Conservation (phyloP, 2,797 vertebrate genomes). For the Myiotriccus ornatus region DNA sequence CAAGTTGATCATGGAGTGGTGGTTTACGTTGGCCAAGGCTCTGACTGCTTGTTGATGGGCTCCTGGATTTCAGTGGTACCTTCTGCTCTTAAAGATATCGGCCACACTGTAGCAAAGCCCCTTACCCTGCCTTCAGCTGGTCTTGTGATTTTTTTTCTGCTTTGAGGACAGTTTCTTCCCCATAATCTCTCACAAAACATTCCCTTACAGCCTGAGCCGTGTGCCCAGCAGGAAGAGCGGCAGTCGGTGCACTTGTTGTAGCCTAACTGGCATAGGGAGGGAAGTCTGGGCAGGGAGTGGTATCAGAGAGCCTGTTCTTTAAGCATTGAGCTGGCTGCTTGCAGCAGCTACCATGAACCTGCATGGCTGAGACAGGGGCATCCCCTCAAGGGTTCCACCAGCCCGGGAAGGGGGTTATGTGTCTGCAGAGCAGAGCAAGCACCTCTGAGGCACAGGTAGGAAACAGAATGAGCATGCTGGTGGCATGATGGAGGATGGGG, state of each 20-base stretch:
- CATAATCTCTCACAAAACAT: neutral
- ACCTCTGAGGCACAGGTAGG: neutral
- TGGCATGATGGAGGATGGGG: neutral
- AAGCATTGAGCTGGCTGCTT: neutral
- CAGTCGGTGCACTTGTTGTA: neutral
- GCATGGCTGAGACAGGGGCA: rapidly evolving
- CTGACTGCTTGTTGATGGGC: neutral
- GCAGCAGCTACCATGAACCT: rapidly evolving
- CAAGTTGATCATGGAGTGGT: neutral
- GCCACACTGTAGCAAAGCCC: neutral
- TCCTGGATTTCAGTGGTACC: neutral
- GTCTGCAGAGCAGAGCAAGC: rapidly evolving
- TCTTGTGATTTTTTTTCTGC: neutral
- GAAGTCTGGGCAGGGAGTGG: neutral
- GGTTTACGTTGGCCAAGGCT: neutral
- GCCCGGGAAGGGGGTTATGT: rapidly evolving
- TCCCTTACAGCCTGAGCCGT: rapidly evolving
- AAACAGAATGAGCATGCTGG: neutral
- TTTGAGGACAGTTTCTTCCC: neutral
- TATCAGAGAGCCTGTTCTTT: neutral
- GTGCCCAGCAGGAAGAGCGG: rapidly evolving
- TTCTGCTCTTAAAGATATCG: neutral
- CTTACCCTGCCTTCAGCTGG: neutral
- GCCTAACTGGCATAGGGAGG: neutral
- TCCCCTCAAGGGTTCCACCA: neutral